phyloP scores from a whole-genome alignment of 2,888 invertebrate species.

The Drosophila formosana region DNA sequence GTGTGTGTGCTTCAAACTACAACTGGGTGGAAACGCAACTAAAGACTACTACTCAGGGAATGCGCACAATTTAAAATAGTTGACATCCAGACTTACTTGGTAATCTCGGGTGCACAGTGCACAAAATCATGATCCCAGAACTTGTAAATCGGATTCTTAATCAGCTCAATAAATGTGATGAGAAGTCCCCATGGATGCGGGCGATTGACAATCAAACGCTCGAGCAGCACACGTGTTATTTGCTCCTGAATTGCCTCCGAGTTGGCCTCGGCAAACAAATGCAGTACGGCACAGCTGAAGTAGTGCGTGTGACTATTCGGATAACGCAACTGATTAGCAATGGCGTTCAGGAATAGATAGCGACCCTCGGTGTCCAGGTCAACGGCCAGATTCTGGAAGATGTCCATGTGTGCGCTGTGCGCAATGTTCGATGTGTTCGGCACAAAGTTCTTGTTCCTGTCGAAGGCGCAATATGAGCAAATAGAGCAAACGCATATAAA shows the following conservation, averaged over 20 bases:
- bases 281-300: slow-evolving; percentile 98
- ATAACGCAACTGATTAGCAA: slow-evolving; percentile 99
- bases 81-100: slow-evolving; percentile 90
- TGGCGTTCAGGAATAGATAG: slow-evolving; percentile 98
- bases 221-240: slow-evolving; percentile 97
- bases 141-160: slow-evolving; percentile 99
- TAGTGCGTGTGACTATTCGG: slow-evolving; percentile 99
- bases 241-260: slow-evolving; percentile 99
- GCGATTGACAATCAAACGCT: slow-evolving; percentile 98
- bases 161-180: slow-evolving; percentile 99
- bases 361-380: slow-evolving; percentile 98
- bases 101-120: slow-evolving; percentile 99
- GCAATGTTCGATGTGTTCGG: slow-evolving; percentile 99
- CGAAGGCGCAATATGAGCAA: slow-evolving; percentile 9
- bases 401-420: slow-evolving; percentile 99
- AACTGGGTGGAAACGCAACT: not conserved
- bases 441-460: slow-evolving; percentile 93
- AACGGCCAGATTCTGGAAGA: slow-evolving; percentile 99
- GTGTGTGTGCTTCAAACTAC: slow-evolving; percentile 14
- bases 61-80: not conserved
- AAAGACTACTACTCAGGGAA: not conserved
- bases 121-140: slow-evolving; percentile 99
- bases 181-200: slow-evolving; percentile 99
- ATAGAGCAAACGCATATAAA: not conserved
- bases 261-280: slow-evolving; percentile 98